Evolutionary conservation across 1,140 invertebrate genomes (phyloP).

Genomic region (Sinella curviseta): DNA sequence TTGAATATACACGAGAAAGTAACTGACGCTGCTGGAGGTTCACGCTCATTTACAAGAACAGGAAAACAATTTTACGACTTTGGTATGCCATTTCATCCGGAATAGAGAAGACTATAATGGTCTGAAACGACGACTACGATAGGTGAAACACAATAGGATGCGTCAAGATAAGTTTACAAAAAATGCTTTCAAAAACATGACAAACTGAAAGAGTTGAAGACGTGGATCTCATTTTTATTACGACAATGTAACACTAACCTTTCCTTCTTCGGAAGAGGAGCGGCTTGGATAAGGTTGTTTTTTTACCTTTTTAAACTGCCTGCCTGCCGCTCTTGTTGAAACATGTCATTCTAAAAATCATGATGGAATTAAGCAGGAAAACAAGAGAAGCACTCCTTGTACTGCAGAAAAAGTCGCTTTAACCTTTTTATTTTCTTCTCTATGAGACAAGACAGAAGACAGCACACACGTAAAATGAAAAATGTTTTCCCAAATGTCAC

Average conservation of each 20-base stretch:
- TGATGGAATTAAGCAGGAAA: not conserved
- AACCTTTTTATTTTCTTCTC: not conserved
- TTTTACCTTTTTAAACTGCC: not conserved
- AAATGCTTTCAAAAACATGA: not conserved
- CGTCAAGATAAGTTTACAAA: not conserved
- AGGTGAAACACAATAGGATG: not conserved
- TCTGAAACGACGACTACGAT: not conserved
- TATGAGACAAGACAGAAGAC: not conserved
- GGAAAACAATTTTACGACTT: conserved; percentile 1
- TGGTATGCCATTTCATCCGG: not conserved
- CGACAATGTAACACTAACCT: not conserved
- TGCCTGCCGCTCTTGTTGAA: not conserved
- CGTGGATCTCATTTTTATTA: conserved; percentile 1
- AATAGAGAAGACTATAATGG: not conserved
- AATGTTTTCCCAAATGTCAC: not conserved
- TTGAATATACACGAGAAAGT: too few relatives aligned
- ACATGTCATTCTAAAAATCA: not conserved
- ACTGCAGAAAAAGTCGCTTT: not conserved
- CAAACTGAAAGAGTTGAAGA: not conserved
- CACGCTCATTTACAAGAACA: not conserved
- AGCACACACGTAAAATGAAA: not conserved
- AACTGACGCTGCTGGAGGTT: not conserved
- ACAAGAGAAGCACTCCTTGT: not conserved
- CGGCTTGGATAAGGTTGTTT: not conserved
- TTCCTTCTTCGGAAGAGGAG: not conserved